These are phyloP conservation scores for Philhelius pedissequus DNA, from an alignment of 2,888 invertebrate species.

Conservation along the genomic window DNA sequence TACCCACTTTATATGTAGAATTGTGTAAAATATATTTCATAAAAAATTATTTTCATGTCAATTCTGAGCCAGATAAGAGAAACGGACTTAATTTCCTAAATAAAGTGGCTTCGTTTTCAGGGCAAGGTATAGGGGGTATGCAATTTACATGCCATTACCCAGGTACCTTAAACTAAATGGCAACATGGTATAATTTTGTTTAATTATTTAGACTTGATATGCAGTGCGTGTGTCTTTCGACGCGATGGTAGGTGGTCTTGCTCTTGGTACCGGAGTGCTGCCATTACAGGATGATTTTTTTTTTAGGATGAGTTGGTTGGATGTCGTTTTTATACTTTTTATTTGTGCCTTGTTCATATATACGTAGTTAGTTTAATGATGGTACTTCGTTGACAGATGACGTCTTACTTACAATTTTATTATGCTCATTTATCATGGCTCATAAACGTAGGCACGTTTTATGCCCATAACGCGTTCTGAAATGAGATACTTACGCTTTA, in stretches of 20 bases:
- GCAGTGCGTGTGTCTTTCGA: neutral
- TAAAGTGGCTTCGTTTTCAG: neutral
- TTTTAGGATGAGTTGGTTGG: neutral
- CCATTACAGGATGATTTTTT: neutral
- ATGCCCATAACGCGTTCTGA: neutral
- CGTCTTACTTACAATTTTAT: slow-evolving; percentile 48
- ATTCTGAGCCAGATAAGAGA: neutral
- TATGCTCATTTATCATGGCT: slow-evolving; percentile 26
- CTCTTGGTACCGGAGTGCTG: neutral
- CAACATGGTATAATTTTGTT: slow-evolving; percentile 15
- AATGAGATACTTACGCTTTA: slow-evolving; percentile 21
- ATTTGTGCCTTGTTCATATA: slow-evolving; percentile 18
- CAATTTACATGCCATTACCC: slow-evolving; percentile 27
- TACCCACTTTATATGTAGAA: slow-evolving; percentile 1
- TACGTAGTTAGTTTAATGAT: slow-evolving; percentile 27
- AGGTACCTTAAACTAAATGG: slow-evolving; percentile 16
- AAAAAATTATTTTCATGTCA: neutral
- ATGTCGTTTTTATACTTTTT: neutral
- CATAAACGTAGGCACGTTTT: slow-evolving; percentile 15
- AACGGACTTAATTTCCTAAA: slow-evolving; percentile 8
- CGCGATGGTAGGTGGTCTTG: no score
- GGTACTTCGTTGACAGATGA: slow-evolving; percentile 52
- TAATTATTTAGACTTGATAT: slow-evolving; percentile 18
- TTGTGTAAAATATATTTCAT: no score
- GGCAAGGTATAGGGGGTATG: neutral